These are phyloP conservation scores for Coreoperca whiteheadi DNA, from an alignment of 2,113 vertebrate species.

Conservation along the genomic window DNA sequence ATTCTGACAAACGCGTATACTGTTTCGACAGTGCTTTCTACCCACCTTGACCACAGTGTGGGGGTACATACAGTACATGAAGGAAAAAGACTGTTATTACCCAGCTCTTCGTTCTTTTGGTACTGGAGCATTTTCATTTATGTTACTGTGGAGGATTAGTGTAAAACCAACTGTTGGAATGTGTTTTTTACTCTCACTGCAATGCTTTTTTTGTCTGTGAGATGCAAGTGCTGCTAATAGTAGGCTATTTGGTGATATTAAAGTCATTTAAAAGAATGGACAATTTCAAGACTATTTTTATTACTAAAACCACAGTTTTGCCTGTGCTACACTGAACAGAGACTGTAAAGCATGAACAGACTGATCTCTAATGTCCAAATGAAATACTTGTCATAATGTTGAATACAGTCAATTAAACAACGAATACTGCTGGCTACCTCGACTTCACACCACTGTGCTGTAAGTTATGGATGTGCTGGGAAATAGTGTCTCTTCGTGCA, in stretches of 20 bases:
- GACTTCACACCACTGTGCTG: slow-evolving; percentile 18
- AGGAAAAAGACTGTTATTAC: slow-evolving; percentile 14
- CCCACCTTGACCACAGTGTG: slow-evolving; percentile 66
- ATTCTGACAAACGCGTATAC: slow-evolving; percentile 54
- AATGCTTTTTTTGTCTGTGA: slow-evolving; percentile 46
- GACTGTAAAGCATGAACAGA: slow-evolving; percentile 4
- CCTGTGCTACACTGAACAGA: neutral
- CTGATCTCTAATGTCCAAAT: slow-evolving; percentile 14
- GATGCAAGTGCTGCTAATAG: slow-evolving; percentile 49
- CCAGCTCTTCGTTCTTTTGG: neutral
- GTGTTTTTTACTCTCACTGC: slow-evolving; percentile 39
- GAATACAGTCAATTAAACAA: slow-evolving; percentile 30
- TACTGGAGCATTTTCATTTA: slow-evolving; percentile 6
- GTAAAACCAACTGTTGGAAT: slow-evolving; percentile 10
- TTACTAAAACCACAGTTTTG: slow-evolving; percentile 23
- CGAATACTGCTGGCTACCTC: slow-evolving; percentile 32
- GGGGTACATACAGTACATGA: neutral
- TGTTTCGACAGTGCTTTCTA: slow-evolving; percentile 82
- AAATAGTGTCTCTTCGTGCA: neutral
- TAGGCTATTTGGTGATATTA: slow-evolving; percentile 13
- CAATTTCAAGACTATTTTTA: slow-evolving; percentile 27
- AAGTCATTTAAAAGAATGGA: slow-evolving; percentile 25
- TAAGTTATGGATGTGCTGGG: slow-evolving; percentile 9
- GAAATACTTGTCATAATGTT: neutral
- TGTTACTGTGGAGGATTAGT: neutral